A percentile compares a stretch with the other conserved stretches of the same genome.
Conservation (phyloP, 2,113 vertebrate genomes). For the Nothobranchius furzeri region DNA sequence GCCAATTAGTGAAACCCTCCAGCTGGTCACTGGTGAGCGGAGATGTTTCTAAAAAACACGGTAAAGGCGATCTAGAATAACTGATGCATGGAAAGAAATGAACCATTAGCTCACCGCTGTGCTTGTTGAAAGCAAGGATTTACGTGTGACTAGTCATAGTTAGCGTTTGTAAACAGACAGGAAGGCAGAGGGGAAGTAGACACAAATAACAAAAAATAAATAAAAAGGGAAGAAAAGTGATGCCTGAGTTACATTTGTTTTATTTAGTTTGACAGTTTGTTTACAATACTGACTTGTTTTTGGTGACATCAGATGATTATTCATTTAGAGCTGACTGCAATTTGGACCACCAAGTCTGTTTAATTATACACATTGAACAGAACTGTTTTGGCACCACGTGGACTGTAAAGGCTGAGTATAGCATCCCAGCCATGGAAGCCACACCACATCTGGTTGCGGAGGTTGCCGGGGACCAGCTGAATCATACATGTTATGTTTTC, state of each 20-base stretch:
- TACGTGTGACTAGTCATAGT: conserved; percentile 22
- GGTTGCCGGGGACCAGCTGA: conserved; percentile 44
- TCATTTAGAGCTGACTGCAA: conserved; percentile 66
- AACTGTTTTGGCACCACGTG: conserved; percentile 44
- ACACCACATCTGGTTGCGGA: conserved; percentile 35
- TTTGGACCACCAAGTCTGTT: conserved; percentile 65
- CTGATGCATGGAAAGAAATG: conserved; percentile 3
- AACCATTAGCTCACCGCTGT: conserved; percentile 17
- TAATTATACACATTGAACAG: conserved; percentile 67
- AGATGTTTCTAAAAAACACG: not conserved
- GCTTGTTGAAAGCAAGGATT: conserved; percentile 20
- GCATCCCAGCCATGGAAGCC: conserved; percentile 22
- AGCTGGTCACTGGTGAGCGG: conserved; percentile 21
- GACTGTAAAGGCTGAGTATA: conserved; percentile 19
- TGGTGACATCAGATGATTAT: conserved; percentile 66
- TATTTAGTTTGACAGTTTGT: conserved; percentile 66
- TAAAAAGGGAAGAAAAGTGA: conserved; percentile 10
- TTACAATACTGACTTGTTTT: conserved; percentile 61
- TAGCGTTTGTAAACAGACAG: conserved; percentile 14
- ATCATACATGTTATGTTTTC: conserved; percentile 57
- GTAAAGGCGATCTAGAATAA: conserved; percentile 14
- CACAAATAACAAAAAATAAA: conserved; percentile 27
- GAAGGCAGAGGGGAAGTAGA: conserved; percentile 30
- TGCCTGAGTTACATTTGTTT: conserved; percentile 55
- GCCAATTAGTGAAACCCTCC: conserved; percentile 47